Conservation (phyloP, 2,888 invertebrate species). For the Epirrita christyi region DNA sequence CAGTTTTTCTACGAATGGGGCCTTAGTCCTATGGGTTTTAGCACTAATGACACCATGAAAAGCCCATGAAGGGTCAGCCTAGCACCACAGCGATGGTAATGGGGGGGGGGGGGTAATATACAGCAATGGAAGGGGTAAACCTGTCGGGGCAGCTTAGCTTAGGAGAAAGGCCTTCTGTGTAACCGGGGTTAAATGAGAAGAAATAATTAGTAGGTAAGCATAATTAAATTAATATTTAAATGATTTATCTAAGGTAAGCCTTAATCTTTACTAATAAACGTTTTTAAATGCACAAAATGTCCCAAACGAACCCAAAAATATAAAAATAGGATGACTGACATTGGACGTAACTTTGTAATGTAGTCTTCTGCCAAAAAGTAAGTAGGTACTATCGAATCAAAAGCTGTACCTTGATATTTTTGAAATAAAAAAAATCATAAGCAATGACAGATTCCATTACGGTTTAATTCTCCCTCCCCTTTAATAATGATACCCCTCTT, state of each 20-base stretch:
- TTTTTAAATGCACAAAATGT: too few species aligned
- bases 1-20: not conserved
- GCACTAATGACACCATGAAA: constrained; percentile 33
- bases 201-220: not conserved
- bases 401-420: too few species aligned
- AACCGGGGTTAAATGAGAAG: constrained; percentile 20
- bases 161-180: constrained; percentile 21
- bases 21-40: constrained; percentile 15
- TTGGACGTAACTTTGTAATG: constrained; percentile 11
- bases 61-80: constrained; percentile 31
- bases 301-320: too few species aligned
- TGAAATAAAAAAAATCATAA: too few species aligned
- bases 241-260: too few species aligned
- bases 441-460: too few species aligned
- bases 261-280: too few species aligned
- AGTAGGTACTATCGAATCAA: too few species aligned
- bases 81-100: constrained; percentile 27
- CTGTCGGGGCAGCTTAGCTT: constrained; percentile 16
- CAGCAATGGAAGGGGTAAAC: constrained; percentile 16
- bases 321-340: not conserved
- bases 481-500: not conserved
- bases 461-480: too few species aligned
- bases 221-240: too few species aligned
- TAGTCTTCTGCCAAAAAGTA: not conserved
- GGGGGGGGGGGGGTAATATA: constrained; percentile 16